Evolutionary conservation across 2,797 vertebrate genomes (phyloP).

Genomic region (Hippopotamyrus pictus): DNA sequence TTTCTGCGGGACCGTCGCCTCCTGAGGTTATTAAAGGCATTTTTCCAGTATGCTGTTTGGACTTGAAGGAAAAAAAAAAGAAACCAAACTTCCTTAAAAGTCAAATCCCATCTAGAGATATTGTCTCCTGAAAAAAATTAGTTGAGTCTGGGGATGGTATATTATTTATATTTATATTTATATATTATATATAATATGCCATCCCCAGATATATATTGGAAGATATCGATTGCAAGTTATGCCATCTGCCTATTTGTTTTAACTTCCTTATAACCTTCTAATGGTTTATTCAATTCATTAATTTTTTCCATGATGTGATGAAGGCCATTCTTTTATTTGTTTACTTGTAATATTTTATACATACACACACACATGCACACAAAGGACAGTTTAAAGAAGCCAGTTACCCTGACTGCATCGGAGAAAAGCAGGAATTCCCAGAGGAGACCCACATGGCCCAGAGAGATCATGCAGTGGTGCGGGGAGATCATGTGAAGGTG

Average conservation of each 20-base stretch:
- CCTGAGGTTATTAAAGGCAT: constrained; percentile 1
- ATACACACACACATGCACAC: background rate
- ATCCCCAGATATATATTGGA: background rate
- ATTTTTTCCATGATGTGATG: background rate
- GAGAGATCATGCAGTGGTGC: background rate
- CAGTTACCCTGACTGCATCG: background rate
- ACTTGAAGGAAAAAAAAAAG: background rate
- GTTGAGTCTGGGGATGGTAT: background rate
- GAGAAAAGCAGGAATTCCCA: background rate
- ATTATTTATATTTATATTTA: background rate
- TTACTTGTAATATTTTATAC: background rate
- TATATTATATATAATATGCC: too few species aligned
- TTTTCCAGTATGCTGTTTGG: background rate
- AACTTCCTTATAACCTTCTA: background rate
- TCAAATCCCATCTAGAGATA: background rate
- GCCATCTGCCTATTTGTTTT: background rate
- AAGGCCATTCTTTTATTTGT: background rate
- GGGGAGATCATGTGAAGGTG: background rate
- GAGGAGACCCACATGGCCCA: background rate
- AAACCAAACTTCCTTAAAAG: background rate
- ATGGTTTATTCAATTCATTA: background rate
- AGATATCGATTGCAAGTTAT: background rate
- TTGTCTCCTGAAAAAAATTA: background rate
- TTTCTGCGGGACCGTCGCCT: background rate
- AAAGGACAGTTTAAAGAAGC: background rate